Base-by-base conservation (phyloP, 2,797 vertebrate species). In the Anguilla marmorata region DNA sequence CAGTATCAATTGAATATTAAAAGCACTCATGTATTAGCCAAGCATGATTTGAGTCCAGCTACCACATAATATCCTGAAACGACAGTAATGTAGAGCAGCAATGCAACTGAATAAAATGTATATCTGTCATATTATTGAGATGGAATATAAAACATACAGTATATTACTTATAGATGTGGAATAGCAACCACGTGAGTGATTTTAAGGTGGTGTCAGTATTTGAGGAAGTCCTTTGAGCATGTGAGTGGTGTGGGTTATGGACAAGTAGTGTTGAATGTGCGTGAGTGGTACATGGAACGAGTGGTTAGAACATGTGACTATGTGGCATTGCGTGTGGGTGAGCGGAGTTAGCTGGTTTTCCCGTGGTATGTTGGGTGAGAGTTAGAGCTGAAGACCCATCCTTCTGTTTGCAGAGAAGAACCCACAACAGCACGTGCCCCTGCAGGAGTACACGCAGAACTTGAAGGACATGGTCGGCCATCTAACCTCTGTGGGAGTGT, bases 401-500 rank as follows among this genome's bases (percentile, higher is more conserved):
- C 21, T 58, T 30, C 72, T 85, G n/a, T 87, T 21, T 0, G 14
- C 92, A 99, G 98, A 98, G 37, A 94, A 96, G 93, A 99, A 98
- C 91, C 96, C 96, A 0, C 96, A 96, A 91, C 99, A 99, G 87
- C 97, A 99, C 0, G 85, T 99, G 9, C 97, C 98, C 30, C 86
- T 98, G 92, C 94, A 96, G 2, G 98, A 99, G 88, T 99, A 98
- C 0, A 89, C 90, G 0, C 94, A 94, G 0, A 99, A 99, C 93
- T 87, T 99, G 14, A 96, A 94, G 91, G 93, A 95, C 90, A 97
- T 99, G 88, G 93, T 96, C 83, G 92, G 80, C 72, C 94, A 97
- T 80, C 95, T 99, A 89, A 90, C 91, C 48, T 95, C 97, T 0
- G 92, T 94, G 0, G 96, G 92, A 0, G 85, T 99, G 14, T 85